Evolutionary conservation across 2,797 vertebrate genomes (phyloP).

Genomic region (Psittacula echo): DNA sequence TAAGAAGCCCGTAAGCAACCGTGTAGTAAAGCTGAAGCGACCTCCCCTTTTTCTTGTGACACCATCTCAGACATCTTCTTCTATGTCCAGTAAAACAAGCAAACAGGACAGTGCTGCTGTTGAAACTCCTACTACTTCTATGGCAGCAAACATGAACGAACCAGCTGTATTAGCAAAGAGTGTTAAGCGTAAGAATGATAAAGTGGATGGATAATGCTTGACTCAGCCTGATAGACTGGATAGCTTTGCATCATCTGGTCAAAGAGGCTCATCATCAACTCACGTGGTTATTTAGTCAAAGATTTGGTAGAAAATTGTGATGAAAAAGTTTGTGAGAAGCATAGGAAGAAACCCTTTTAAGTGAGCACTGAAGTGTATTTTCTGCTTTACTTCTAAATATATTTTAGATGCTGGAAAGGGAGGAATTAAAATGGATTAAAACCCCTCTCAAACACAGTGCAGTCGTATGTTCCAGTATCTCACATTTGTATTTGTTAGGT

Average conservation of each 20-base stretch:
- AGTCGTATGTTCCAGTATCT: not conserved
- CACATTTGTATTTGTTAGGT: not conserved
- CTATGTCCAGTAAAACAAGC: not conserved
- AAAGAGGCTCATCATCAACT: not conserved
- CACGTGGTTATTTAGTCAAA: not conserved
- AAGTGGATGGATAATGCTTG: not conserved
- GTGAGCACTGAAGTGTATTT: not conserved
- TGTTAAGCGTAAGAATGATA: not conserved
- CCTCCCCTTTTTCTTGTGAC: constrained; percentile 11
- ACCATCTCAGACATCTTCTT: not conserved
- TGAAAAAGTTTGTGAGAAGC: not conserved
- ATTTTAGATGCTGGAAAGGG: not conserved
- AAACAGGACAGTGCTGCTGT: not conserved
- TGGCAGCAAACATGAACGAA: not conserved
- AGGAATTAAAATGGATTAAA: not conserved
- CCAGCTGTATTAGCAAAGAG: not conserved
- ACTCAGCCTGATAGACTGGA: not conserved
- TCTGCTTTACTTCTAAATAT: not conserved
- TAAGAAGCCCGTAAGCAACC: not conserved
- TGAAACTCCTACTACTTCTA: not conserved
- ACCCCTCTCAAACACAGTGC: not conserved
- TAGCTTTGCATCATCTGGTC: not conserved
- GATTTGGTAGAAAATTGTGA: not conserved
- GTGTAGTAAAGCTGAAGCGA: constrained; percentile 71
- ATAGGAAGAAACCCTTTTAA: not conserved